phyloP scores from a whole-genome alignment of 2,797 vertebrate genomes.

The Tokudaia tokunoshimensis region DNA sequence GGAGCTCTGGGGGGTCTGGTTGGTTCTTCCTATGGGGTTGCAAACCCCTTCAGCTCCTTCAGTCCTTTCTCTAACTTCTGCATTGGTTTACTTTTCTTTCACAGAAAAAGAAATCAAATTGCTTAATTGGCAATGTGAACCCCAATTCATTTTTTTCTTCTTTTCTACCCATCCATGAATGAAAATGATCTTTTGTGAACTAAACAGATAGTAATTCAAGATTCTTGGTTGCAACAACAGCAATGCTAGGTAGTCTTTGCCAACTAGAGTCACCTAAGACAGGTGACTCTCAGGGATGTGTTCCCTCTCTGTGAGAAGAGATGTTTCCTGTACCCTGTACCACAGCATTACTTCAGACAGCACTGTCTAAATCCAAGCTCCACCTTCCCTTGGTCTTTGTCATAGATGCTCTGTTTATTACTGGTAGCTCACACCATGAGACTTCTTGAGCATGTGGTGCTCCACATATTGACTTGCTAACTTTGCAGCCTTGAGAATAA shows the following conservation, averaged over 20 bases:
- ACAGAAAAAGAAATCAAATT: constrained; percentile 56
- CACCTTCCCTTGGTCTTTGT: background rate
- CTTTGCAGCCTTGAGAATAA: background rate
- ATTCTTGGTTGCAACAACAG: background rate
- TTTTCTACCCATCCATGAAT: constrained; percentile 31
- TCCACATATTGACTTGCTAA: background rate
- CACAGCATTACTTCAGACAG: background rate
- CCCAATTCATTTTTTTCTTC: constrained; percentile 43
- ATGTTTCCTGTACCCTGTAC: background rate
- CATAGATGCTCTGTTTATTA: background rate
- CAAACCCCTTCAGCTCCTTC: too few relatives aligned
- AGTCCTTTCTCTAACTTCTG: too few relatives aligned
- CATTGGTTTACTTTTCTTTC: constrained; percentile 45
- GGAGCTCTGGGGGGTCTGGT: too few relatives aligned
- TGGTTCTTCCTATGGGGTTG: too few relatives aligned
- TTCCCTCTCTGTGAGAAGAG: background rate
- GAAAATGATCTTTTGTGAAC: constrained; percentile 49
- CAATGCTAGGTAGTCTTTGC: background rate
- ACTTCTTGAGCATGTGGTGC: background rate
- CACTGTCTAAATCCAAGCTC: background rate
- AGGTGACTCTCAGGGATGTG: background rate
- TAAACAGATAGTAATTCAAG: constrained; percentile 58
- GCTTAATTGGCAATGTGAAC: constrained; percentile 38
- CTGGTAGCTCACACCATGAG: background rate
- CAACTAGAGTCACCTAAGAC: background rate